phyloP scores from a whole-genome alignment of 2,797 vertebrate genomes.

The Micropoecilia bifurca region DNA sequence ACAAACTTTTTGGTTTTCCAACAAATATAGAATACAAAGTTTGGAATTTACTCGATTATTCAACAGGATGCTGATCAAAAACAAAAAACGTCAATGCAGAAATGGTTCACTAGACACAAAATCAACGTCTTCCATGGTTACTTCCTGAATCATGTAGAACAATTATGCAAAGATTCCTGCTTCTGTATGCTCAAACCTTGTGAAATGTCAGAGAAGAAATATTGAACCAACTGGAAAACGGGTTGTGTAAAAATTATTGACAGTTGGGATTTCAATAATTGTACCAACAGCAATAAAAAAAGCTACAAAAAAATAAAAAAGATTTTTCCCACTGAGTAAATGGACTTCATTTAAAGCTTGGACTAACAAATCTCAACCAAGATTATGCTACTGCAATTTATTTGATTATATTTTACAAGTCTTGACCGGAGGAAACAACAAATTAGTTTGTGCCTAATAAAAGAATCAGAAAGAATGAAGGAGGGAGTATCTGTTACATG shows the following conservation, averaged over 20 bases:
- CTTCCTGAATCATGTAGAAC: not conserved
- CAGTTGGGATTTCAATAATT: not conserved
- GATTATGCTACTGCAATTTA: not conserved
- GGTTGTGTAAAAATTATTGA: not conserved
- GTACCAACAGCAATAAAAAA: not conserved
- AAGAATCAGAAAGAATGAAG: not conserved
- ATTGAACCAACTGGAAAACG: not conserved
- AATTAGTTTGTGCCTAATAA: not conserved
- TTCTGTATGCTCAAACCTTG: not conserved
- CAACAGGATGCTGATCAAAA: not conserved
- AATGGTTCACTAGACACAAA: not conserved
- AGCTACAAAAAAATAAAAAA: no score
- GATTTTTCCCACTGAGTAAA: not conserved
- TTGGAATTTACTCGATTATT: not conserved
- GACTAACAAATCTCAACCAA: not conserved
- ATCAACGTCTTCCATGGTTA: not conserved
- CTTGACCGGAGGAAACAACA: not conserved
- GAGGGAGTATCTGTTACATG: not conserved
- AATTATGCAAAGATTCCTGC: not conserved
- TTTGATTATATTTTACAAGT: not conserved
- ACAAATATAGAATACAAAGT: not conserved
- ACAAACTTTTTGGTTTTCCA: not conserved
- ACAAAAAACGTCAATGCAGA: not conserved
- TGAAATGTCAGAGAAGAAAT: not conserved
- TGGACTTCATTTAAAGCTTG: not conserved